A percentile compares a stretch with the other conserved stretches of the same genome.
Evolutionary conservation across 2,888 invertebrate genomes (phyloP).

Genomic region (Pteria penguin): DNA sequence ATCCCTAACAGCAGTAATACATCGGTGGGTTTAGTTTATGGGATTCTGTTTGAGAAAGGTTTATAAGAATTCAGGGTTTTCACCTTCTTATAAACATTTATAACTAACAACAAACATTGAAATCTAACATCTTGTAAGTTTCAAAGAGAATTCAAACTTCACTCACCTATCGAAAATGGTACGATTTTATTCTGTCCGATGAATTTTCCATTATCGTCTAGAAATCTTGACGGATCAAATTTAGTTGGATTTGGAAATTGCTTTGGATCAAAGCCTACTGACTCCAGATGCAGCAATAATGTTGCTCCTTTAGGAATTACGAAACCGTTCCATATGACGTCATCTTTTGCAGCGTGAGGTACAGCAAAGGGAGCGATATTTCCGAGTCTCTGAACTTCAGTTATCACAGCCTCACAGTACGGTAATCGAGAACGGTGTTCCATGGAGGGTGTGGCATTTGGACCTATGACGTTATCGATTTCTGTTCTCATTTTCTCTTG

Average conservation of each 20-base stretch:
- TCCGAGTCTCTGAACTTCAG: slow-evolving; percentile 74
- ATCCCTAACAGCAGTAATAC: too few species aligned
- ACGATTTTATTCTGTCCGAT: slow-evolving; percentile 45
- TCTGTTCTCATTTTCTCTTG: slow-evolving; percentile 29
- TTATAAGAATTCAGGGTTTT: too few species aligned
- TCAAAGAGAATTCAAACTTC: too few species aligned
- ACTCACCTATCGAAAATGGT: slow-evolving; percentile 60
- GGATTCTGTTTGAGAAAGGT: too few species aligned
- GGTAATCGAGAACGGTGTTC: slow-evolving; percentile 38
- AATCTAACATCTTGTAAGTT: too few species aligned
- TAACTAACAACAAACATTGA: too few species aligned
- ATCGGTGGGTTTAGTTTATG: too few species aligned
- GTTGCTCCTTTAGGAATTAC: slow-evolving; percentile 65
- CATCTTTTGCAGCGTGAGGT: slow-evolving; percentile 56
- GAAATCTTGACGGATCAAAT: slow-evolving; percentile 74
- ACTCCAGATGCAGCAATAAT: slow-evolving; percentile 45
- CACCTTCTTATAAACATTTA: too few species aligned
- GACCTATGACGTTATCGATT: slow-evolving; percentile 1
- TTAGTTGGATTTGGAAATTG: slow-evolving; percentile 66
- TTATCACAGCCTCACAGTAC: slow-evolving; percentile 48
- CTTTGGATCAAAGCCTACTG: slow-evolving; percentile 40
- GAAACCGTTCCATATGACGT: slow-evolving; percentile 64
- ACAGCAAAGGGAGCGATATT: slow-evolving; percentile 76
- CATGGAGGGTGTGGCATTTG: slow-evolving; percentile 15
- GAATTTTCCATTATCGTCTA: slow-evolving; percentile 61